Conservation (phyloP, 2,797 vertebrate genomes). For the Rhinella marina region DNA sequence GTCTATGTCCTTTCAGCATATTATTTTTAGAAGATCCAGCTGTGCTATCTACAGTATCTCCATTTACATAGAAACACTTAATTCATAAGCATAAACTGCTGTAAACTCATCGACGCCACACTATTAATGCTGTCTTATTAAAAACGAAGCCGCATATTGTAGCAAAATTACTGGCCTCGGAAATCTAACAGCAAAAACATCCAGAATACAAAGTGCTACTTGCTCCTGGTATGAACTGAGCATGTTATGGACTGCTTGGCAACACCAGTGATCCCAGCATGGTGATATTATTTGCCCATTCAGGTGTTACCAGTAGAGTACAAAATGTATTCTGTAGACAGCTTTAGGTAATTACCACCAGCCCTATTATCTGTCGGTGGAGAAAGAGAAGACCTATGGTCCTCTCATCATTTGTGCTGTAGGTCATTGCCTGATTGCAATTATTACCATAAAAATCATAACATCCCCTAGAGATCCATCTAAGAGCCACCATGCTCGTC, state of each 20-base stretch:
- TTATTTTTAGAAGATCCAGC: slow-evolving; percentile 48
- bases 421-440: background rate
- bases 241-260: too few relatives aligned
- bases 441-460: background rate
- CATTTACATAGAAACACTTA: slow-evolving; percentile 22
- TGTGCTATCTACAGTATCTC: slow-evolving; percentile 37
- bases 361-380: background rate
- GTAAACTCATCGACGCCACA: background rate
- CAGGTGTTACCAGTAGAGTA: too few relatives aligned
- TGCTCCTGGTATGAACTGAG: too few relatives aligned
- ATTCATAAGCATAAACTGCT: slow-evolving; percentile 44
- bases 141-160: slow-evolving; percentile 29
- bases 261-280: too few relatives aligned
- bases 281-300: too few relatives aligned
- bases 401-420: background rate
- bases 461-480: too few relatives aligned
- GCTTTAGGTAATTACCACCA: background rate
- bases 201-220: too few relatives aligned
- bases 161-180: slow-evolving; percentile 4
- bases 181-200: background rate
- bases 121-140: slow-evolving; percentile 38
- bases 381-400: background rate
- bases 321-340: too few relatives aligned
- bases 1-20: background rate
- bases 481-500: background rate